Conservation (phyloP, 2,113 vertebrate species). For the Sclerurus mexicanus region DNA sequence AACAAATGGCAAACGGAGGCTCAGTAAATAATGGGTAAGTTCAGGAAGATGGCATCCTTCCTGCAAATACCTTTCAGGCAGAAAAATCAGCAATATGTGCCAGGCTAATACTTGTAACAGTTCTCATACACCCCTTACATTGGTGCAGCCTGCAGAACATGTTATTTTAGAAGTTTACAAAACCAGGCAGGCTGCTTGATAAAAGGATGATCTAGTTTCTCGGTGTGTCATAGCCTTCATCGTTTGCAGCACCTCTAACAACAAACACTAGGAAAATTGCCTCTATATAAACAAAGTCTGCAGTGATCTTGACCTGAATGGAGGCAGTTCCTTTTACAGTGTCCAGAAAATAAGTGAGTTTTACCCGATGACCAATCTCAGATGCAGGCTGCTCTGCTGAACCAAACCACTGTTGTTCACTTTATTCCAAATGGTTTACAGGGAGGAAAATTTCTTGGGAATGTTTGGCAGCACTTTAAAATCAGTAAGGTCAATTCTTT, state of each 20-base stretch:
- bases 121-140: not conserved
- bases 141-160: not conserved
- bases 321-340: not conserved
- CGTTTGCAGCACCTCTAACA: not conserved
- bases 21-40: not conserved
- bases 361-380: not conserved
- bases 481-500: not conserved
- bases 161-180: not conserved
- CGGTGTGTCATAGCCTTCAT: not conserved
- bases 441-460: not conserved
- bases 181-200: not conserved
- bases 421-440: not conserved
- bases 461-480: not conserved
- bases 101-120: not conserved
- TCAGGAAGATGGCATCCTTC: not conserved
- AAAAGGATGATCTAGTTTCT: not conserved
- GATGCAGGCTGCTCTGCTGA: not conserved
- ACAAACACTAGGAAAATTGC: not conserved
- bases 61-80: not conserved
- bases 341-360: not conserved
- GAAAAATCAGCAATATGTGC: not conserved
- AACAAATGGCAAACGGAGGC: not conserved
- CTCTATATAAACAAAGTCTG: not conserved
- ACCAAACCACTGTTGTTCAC: not conserved
- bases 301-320: not conserved